Conservation (phyloP, 2,113 vertebrate genomes). For the Ceyx melanurus region DNA sequence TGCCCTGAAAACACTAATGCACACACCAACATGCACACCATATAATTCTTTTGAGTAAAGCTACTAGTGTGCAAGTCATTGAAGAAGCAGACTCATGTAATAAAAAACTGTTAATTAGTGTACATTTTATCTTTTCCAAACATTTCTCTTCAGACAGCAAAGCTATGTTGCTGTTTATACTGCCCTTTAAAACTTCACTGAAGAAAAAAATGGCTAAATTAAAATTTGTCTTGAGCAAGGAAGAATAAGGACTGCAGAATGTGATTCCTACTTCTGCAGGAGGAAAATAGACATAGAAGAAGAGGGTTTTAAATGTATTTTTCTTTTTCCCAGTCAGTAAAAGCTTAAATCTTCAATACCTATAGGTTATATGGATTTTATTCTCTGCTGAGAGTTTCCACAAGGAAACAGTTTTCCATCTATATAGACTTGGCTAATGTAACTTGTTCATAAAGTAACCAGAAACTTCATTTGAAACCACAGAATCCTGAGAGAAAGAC, state of each 20-base stretch:
- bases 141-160: background rate
- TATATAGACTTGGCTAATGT: background rate
- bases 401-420: background rate
- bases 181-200: background rate
- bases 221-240: background rate
- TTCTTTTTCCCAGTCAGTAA: background rate
- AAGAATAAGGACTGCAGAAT: background rate
- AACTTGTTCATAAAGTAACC: background rate
- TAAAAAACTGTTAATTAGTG: background rate
- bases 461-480: slow-evolving; percentile 41
- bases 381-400: background rate
- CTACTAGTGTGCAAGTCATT: background rate
- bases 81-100: background rate
- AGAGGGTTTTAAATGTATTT: background rate
- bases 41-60: background rate
- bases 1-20: background rate
- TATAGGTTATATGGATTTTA: background rate
- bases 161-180: background rate
- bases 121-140: background rate
- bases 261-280: background rate
- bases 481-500: slow-evolving; percentile 23
- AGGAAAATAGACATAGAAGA: background rate
- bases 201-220: background rate
- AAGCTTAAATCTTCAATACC: background rate
- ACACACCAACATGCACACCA: background rate